Evolutionary conservation across 1,140 invertebrate genomes (phyloP).

Genomic region (Scaptomyza hsui): DNA sequence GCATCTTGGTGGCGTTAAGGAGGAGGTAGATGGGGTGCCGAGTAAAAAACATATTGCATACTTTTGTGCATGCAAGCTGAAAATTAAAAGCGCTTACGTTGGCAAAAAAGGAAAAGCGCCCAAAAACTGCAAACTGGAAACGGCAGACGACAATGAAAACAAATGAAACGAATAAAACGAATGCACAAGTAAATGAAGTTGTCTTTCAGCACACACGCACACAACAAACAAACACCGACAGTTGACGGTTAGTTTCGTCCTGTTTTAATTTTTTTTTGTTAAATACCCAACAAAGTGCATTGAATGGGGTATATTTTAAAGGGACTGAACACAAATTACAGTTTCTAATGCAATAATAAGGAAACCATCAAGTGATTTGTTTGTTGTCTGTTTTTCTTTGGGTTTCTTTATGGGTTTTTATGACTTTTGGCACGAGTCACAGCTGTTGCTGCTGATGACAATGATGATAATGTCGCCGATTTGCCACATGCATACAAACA

Average conservation of each 20-base stretch:
- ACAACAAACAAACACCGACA: slow-evolving; percentile 8
- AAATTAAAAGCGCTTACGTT: slow-evolving; percentile 81
- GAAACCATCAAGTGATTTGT: neutral
- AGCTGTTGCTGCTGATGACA: slow-evolving; percentile 39
- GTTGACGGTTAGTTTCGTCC: slow-evolving; percentile 16
- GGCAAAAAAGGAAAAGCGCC: slow-evolving; percentile 40
- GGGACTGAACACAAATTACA: too few relatives aligned
- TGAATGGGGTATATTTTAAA: neutral
- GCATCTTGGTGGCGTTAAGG: slow-evolving; percentile 14
- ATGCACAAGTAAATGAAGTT: slow-evolving; percentile 64
- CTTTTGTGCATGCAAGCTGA: slow-evolving; percentile 82
- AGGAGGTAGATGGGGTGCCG: neutral
- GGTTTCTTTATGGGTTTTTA: slow-evolving; percentile 29
- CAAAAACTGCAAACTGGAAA: slow-evolving; percentile 22
- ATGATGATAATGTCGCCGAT: slow-evolving; percentile 68
- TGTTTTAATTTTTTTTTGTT: neutral
- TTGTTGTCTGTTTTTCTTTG: too few relatives aligned
- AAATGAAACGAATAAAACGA: slow-evolving; percentile 51
- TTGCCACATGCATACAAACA: slow-evolving; percentile 72
- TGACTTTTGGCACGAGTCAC: slow-evolving; percentile 65
- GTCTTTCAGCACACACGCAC: slow-evolving; percentile 38
- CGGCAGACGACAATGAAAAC: slow-evolving; percentile 52
- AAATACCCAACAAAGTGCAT: neutral
- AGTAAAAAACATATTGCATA: slow-evolving; percentile 75
- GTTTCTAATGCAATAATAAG: too few relatives aligned